Evolutionary conservation across 2,113 vertebrate genomes (phyloP).

Genomic region (cat (Felis catus)): DNA sequence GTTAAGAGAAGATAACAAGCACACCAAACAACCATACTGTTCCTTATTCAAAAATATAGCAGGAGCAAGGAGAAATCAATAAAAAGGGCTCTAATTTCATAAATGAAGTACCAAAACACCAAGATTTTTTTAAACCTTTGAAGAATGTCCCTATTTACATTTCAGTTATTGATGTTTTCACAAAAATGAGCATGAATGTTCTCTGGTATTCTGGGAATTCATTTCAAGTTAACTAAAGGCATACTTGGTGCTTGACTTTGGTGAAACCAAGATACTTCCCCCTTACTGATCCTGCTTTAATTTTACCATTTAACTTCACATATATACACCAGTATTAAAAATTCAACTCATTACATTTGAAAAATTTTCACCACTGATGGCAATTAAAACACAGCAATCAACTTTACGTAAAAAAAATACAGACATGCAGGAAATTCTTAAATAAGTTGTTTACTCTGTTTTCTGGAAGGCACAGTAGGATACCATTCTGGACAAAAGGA

Average conservation of each 20-base stretch:
- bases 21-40: background rate
- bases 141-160: background rate
- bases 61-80: background rate
- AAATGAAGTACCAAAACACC: background rate
- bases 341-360: background rate
- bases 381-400: background rate
- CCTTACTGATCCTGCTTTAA: background rate
- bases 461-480: background rate
- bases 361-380: background rate
- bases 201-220: background rate
- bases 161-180: background rate
- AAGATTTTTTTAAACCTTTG: background rate
- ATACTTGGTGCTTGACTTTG: background rate
- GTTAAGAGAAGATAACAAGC: background rate
- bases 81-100: background rate
- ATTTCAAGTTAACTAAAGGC: background rate
- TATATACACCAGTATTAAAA: background rate
- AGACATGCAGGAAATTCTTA: constrained; percentile 14
- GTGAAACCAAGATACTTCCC: background rate
- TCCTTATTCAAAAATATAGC: background rate
- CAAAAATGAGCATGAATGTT: constrained; percentile 1
- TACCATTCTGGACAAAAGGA: background rate
- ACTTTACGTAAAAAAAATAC: background rate
- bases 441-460: background rate
- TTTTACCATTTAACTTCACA: constrained; percentile 13